Percentiles rank a stretch among this genome's conserved stretches.
Evolutionary conservation across 1,140 invertebrate species (phyloP).

Genomic region (Drosophila kepulauana): DNA sequence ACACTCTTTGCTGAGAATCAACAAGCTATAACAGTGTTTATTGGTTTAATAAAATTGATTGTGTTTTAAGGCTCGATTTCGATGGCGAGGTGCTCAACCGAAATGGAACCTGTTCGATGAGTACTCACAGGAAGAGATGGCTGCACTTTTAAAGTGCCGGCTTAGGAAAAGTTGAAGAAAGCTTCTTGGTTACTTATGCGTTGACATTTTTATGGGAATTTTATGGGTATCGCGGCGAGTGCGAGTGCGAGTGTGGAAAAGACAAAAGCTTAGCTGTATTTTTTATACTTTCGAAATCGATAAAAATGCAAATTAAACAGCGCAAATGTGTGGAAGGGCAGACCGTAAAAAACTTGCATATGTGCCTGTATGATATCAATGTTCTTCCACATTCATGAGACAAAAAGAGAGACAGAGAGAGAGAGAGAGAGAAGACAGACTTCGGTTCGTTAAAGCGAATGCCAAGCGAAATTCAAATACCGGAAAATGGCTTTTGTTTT

Average conservation of each 20-base stretch:
- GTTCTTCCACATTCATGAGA: neutral
- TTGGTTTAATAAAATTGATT: conserved; percentile 64
- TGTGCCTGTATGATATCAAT: conserved; percentile 38
- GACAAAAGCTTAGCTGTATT: conserved; percentile 73
- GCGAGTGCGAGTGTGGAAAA: conserved; percentile 57
- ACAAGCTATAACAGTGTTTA: conserved; percentile 14
- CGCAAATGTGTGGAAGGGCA: conserved; percentile 43
- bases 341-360: conserved; percentile 50
- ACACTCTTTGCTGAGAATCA: neutral
- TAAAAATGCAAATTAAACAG: conserved; percentile 83
- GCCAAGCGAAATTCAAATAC: conserved; percentile 63
- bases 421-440: conserved; percentile 4
- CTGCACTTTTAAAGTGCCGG: conserved; percentile 66
- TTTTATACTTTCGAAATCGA: conserved; percentile 71
- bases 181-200: conserved; percentile 60
- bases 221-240: conserved; percentile 69
- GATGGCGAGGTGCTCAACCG: conserved; percentile 18
- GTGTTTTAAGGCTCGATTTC: conserved; percentile 53
- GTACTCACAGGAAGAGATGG: conserved; percentile 43
- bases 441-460: conserved; percentile 63
- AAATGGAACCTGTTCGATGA: conserved; percentile 5
- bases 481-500: conserved; percentile 79
- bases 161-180: conserved; percentile 39
- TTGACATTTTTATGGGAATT: conserved; percentile 78
- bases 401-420: neutral